A percentile compares a stretch with the other conserved stretches of the same genome.
Evolutionary conservation across 2,113 vertebrate genomes (phyloP).

Genomic region (Cichladusa arquata): DNA sequence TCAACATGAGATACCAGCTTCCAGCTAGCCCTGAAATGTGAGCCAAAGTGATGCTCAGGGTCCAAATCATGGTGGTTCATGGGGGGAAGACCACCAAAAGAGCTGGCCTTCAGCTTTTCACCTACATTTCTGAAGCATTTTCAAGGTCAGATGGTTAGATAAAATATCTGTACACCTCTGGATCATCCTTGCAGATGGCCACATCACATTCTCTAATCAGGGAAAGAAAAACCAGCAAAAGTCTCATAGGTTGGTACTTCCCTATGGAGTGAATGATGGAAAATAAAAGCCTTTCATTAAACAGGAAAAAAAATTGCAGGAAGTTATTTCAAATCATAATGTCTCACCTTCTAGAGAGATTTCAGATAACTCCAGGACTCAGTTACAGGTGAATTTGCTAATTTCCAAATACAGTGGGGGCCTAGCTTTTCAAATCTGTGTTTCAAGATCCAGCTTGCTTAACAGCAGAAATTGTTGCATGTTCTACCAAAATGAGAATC

Average conservation of each 20-base stretch:
- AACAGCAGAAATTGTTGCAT: not conserved
- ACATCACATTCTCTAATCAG: not conserved
- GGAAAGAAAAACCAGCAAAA: not conserved
- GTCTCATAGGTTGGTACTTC: not conserved
- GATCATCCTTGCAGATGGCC: not conserved
- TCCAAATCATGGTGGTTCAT: accelerated
- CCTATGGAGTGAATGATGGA: not conserved
- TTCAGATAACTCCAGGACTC: not conserved
- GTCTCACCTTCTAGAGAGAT: not conserved
- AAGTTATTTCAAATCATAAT: not conserved
- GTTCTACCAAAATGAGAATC: not conserved
- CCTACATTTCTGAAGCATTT: not conserved
- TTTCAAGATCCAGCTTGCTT: not conserved
- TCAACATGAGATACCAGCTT: not conserved
- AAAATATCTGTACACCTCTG: not conserved
- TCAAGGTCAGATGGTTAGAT: not conserved
- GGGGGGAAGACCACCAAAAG: not conserved
- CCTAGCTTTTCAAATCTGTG: not conserved
- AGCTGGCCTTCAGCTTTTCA: not conserved
- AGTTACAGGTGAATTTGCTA: not conserved
- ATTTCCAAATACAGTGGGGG: not conserved
- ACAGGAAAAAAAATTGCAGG: not conserved
- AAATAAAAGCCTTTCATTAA: not conserved
- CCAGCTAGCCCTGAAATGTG: not conserved
- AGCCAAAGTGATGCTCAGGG: not conserved